Conservation (phyloP, 1,140 invertebrate species). For the Achroia grisella region DNA sequence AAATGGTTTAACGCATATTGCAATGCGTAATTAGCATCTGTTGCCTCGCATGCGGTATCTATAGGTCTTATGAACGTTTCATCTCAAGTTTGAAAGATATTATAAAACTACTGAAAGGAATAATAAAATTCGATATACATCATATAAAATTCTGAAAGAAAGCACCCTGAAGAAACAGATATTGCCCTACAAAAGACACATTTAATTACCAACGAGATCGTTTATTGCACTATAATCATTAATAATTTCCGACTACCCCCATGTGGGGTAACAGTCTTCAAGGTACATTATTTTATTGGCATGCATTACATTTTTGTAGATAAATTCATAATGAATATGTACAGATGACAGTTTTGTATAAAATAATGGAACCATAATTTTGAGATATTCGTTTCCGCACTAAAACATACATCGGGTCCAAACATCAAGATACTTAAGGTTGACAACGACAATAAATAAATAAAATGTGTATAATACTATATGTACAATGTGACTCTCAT, state of each 20-base stretch:
- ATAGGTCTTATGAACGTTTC: too few relatives aligned
- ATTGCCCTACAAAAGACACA: slow-evolving; percentile 16
- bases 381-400: slow-evolving; percentile 7
- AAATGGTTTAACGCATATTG: too few relatives aligned
- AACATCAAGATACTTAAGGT: slow-evolving; percentile 42
- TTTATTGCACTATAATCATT: slow-evolving; percentile 42
- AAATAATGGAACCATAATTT: slow-evolving; percentile 1
- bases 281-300: slow-evolving; percentile 28
- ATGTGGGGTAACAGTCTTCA: not conserved
- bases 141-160: slow-evolving; percentile 16
- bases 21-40: too few relatives aligned
- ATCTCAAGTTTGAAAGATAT: too few relatives aligned
- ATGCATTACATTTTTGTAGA: slow-evolving; percentile 31
- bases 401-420: slow-evolving; percentile 11
- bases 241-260: slow-evolving; percentile 8
- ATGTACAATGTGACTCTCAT: slow-evolving; percentile 15
- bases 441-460: slow-evolving; percentile 22
- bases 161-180: slow-evolving; percentile 22
- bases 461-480: slow-evolving; percentile 22
- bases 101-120: not conserved
- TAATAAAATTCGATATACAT: slow-evolving; percentile 5
- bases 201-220: slow-evolving; percentile 30
- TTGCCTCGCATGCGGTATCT: too few relatives aligned
- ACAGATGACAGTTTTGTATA: slow-evolving; percentile 13
- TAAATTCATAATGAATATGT: slow-evolving; percentile 30